Percentiles rank a stretch among this genome's conserved stretches.
Evolutionary conservation across 1,140 invertebrate genomes (phyloP).

Genomic region (Stegodyphus dumicola): DNA sequence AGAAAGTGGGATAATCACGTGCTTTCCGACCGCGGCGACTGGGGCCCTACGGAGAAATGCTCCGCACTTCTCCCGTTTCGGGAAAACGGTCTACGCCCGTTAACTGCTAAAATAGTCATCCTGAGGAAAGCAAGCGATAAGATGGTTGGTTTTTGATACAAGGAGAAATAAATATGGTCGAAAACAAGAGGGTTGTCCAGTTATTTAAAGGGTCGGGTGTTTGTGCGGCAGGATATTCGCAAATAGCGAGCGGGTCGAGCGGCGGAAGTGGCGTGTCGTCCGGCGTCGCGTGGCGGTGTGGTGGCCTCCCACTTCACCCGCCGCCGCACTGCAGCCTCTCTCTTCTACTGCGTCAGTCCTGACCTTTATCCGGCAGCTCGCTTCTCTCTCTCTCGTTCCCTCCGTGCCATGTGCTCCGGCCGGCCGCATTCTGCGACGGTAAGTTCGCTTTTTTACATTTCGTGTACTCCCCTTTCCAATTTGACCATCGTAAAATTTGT

Average conservation of each 20-base stretch:
- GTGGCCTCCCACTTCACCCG: slow-evolving; percentile 6
- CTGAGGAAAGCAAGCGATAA: too few species aligned
- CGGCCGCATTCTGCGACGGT: neutral
- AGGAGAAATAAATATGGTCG: neutral
- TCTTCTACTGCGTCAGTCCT: slow-evolving; percentile 51
- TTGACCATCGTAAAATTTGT: too few species aligned
- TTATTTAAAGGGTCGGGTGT: slow-evolving; percentile 17
- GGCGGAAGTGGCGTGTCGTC: slow-evolving; percentile 31
- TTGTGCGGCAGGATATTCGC: slow-evolving; percentile 37
- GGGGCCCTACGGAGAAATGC: too few species aligned
- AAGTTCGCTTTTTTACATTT: neutral
- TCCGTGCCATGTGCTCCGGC: slow-evolving; percentile 14
- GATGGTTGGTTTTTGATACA: too few species aligned
- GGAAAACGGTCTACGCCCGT: neutral
- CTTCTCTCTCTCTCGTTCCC: neutral
- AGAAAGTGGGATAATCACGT: too few species aligned
- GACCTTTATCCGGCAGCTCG: slow-evolving; percentile 40
- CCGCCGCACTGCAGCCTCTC: slow-evolving; percentile 42
- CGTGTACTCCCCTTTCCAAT: neutral
- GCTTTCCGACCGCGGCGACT: too few species aligned
- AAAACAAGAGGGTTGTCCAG: slow-evolving; percentile 24
- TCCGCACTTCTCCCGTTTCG: neutral
- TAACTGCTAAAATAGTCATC: too few species aligned
- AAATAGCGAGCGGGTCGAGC: slow-evolving; percentile 8
- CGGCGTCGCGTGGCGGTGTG: slow-evolving; percentile 21